A percentile compares a stretch with the other conserved stretches of the same genome.
Conservation (phyloP, 2,888 invertebrate genomes). For the Alitta virens region DNA sequence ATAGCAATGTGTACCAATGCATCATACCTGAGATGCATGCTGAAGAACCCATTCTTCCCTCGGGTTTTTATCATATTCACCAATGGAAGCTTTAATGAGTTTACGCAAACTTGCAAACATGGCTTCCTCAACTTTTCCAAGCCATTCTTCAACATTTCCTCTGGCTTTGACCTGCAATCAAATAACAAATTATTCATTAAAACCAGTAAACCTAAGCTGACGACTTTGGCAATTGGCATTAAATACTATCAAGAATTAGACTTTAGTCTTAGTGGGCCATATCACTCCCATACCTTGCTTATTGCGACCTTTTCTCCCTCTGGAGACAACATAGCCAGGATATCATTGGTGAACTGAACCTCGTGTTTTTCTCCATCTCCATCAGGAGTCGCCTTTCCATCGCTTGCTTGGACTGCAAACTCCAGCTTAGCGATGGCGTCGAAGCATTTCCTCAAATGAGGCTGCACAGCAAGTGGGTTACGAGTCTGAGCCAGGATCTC, state of each 20-base stretch:
- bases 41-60: constrained; percentile 73
- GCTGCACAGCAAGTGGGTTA: constrained; percentile 82
- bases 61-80: constrained; percentile 66
- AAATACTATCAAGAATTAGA: no score
- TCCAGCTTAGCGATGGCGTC: constrained; percentile 58
- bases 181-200: no score
- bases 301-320: constrained; percentile 80
- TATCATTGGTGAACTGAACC: constrained; percentile 69
- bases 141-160: constrained; percentile 89
- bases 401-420: constrained; percentile 36
- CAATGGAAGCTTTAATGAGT: constrained; percentile 73
- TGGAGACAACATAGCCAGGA: constrained; percentile 84
- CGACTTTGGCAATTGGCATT: no score
- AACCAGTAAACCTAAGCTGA: no score
- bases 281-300: constrained; percentile 66
- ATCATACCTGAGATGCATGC: constrained; percentile 73
- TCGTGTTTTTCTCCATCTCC: constrained; percentile 17
- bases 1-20: no score
- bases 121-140: constrained; percentile 84
- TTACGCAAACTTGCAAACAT: constrained; percentile 80
- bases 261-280: no score
- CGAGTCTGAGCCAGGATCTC: constrained; percentile 88
- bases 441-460: constrained; percentile 85
- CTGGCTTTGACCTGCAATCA: constrained; percentile 59
- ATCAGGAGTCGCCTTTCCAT: constrained; percentile 41